Evolutionary conservation across 2,797 vertebrate genomes (phyloP).

Genomic region (Jordanella pulchra): DNA sequence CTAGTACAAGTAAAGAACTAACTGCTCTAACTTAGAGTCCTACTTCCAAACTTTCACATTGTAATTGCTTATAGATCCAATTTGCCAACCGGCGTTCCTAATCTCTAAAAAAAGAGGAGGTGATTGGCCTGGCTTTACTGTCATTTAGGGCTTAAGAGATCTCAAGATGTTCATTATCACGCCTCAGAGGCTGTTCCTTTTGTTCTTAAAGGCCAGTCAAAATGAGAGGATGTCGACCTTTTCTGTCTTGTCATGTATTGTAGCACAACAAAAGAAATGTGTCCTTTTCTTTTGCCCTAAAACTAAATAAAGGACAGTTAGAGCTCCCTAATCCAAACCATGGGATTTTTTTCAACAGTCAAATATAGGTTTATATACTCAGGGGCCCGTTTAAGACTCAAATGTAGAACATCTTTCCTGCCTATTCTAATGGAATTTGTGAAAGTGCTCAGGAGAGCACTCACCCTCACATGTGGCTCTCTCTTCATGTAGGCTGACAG

Average conservation of each 20-base stretch:
- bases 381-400: not conserved
- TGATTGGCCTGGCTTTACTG: slow-evolving; percentile 43
- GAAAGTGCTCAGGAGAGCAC: slow-evolving; percentile 28
- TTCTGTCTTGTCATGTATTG: not conserved
- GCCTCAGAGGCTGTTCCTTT: slow-evolving; percentile 39
- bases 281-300: not conserved
- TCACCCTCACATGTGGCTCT: slow-evolving; percentile 35
- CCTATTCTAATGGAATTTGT: slow-evolving; percentile 52
- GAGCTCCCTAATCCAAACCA: not conserved
- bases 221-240: slow-evolving; percentile 16
- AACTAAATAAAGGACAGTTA: not conserved
- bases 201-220: slow-evolving; percentile 29
- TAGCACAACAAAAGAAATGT: not conserved
- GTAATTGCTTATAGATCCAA: slow-evolving; percentile 9
- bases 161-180: slow-evolving; percentile 45
- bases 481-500: slow-evolving; percentile 40
- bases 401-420: slow-evolving; percentile 24
- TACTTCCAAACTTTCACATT: slow-evolving; percentile 30
- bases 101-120: slow-evolving; percentile 46
- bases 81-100: slow-evolving; percentile 38
- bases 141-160: slow-evolving; percentile 22
- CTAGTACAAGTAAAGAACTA: not conserved
- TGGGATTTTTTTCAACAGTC: slow-evolving; percentile 1
- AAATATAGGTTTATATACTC: not conserved
- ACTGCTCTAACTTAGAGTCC: no score